These are phyloP conservation scores for Accipiter cooperii DNA, from an alignment of 2,113 vertebrate genomes.

Conservation along the genomic window DNA sequence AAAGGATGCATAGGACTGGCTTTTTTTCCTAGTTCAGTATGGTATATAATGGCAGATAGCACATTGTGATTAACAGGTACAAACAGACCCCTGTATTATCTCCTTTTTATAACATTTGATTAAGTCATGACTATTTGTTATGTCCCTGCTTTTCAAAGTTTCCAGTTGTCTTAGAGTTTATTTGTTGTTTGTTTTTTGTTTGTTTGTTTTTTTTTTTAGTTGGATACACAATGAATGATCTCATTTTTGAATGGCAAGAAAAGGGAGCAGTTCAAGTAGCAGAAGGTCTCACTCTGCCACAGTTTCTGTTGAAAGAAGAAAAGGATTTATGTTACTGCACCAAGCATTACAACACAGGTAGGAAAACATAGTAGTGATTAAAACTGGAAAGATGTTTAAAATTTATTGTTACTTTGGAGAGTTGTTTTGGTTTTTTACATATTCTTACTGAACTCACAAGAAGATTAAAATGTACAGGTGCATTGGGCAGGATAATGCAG, in stretches of 20 bases:
- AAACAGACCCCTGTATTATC: not conserved
- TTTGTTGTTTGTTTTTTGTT: not conserved
- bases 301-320: slow-evolving; percentile 94
- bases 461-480: not conserved
- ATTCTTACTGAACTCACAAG: not conserved
- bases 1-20: not conserved
- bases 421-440: not conserved
- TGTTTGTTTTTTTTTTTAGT: slow-evolving; percentile 72
- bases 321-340: slow-evolving; percentile 93
- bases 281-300: slow-evolving; percentile 93
- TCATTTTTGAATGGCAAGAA: slow-evolving; percentile 99
- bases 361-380: not conserved
- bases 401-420: not conserved
- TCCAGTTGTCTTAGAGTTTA: not conserved
- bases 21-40: not conserved
- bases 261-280: slow-evolving; percentile 94
- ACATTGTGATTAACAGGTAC: not conserved
- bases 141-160: not conserved
- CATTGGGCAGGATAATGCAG: not conserved
- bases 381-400: not conserved
- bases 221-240: slow-evolving; percentile 98
- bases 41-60: not conserved
- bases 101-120: not conserved
- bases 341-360: slow-evolving; percentile 96
- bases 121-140: not conserved